These are phyloP conservation scores for Drosophila neocordata DNA, from an alignment of 1,140 invertebrate genomes.

Conservation along the genomic window DNA sequence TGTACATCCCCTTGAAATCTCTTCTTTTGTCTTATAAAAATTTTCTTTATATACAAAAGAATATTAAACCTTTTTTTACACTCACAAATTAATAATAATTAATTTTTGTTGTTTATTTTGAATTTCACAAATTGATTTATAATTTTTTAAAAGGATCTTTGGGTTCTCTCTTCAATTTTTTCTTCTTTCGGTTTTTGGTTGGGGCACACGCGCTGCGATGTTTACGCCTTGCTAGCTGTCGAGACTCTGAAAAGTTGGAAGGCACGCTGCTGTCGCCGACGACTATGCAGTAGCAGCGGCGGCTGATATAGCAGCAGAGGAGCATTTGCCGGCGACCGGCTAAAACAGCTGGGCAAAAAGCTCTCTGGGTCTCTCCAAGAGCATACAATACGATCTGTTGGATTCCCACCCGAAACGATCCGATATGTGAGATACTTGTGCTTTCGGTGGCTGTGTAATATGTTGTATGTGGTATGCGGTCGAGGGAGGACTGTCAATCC, in stretches of 20 bases:
- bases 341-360: constrained; percentile 4
- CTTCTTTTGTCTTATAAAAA: background rate
- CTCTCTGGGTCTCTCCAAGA: background rate
- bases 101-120: background rate
- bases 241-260: constrained; percentile 1
- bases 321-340: background rate
- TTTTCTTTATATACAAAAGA: background rate
- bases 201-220: constrained; percentile 6
- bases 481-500: background rate
- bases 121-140: background rate
- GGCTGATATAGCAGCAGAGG: background rate
- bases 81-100: background rate
- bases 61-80: background rate
- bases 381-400: background rate
- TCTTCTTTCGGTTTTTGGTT: background rate
- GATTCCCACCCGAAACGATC: background rate
- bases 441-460: background rate
- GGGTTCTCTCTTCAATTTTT: background rate
- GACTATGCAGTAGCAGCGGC: constrained; percentile 2
- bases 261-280: background rate
- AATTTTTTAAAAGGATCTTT: background rate
- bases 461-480: too few relatives aligned
- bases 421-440: background rate
- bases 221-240: constrained; percentile 6
- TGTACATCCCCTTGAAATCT: background rate